phyloP scores from a whole-genome alignment of 2,888 invertebrate genomes.

The Meloe dianella region DNA sequence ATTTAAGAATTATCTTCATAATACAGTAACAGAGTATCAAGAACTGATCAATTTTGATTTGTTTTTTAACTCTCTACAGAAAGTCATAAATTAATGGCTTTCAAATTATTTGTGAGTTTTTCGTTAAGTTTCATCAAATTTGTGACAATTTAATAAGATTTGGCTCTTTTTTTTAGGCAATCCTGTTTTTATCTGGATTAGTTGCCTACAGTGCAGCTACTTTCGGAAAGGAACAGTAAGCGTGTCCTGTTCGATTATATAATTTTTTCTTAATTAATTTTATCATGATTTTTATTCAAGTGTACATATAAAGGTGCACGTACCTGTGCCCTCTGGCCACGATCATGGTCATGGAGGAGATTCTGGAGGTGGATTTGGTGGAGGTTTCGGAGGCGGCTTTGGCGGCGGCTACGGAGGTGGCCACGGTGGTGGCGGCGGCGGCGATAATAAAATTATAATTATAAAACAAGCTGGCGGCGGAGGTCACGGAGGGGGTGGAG shows the following conservation, averaged over 20 bases:
- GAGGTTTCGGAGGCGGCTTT: background rate
- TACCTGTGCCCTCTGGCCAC: constrained; percentile 21
- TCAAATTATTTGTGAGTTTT: constrained; percentile 39
- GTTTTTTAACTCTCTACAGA: constrained; percentile 24
- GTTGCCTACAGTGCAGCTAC: constrained; percentile 30
- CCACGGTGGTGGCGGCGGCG: background rate
- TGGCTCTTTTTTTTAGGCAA: constrained; percentile 20
- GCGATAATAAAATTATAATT: background rate
- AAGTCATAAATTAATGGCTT: constrained; percentile 39
- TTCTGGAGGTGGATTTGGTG: constrained; percentile 46
- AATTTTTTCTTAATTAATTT: constrained; percentile 8
- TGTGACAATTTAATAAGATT: constrained; percentile 1
- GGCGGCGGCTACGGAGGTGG: background rate
- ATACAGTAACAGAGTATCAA: constrained; percentile 30
- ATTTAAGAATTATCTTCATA: constrained; percentile 35
- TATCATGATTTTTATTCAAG: no score
- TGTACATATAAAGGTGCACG: constrained; percentile 28
- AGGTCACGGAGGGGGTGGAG: background rate
- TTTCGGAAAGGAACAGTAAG: constrained; percentile 32
- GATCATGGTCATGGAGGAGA: constrained; percentile 45
- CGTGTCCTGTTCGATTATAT: background rate
- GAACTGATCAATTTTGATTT: constrained; percentile 26
- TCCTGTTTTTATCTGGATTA: constrained; percentile 23
- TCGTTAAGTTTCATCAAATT: background rate
- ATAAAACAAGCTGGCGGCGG: background rate